phyloP scores from a whole-genome alignment of 2,113 vertebrate genomes.

The Paramisgurnus dabryanus region DNA sequence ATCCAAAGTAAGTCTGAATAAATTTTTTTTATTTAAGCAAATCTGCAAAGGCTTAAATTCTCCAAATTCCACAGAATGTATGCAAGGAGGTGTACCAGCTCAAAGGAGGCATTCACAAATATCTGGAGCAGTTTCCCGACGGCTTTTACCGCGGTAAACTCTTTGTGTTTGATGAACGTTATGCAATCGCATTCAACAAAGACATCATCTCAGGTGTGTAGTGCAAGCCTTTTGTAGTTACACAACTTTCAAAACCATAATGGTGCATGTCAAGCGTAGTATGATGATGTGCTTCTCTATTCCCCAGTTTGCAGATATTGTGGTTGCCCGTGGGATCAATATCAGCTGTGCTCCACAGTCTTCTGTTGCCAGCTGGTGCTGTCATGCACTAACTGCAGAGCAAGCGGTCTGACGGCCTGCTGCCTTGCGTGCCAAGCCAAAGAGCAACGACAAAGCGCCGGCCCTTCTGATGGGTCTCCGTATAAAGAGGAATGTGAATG shows the following conservation, averaged over 20 bases:
- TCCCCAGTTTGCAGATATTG: conserved; percentile 90
- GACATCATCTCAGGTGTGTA: conserved; percentile 87
- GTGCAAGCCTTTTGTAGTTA: neutral
- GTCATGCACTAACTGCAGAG: conserved; percentile 80
- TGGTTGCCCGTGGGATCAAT: conserved; percentile 85
- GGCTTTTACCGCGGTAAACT: conserved; percentile 96
- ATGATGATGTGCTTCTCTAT: neutral
- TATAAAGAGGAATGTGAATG: conserved; percentile 92
- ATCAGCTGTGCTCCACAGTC: conserved; percentile 85
- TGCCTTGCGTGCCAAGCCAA: conserved; percentile 87
- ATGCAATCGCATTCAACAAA: conserved; percentile 85
- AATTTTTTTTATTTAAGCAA: neutral
- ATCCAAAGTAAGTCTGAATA: conserved; percentile 79
- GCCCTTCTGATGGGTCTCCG: conserved; percentile 16
- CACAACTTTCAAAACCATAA: neutral
- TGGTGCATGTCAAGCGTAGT: neutral
- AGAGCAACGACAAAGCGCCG: conserved; percentile 52
- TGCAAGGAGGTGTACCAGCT: conserved; percentile 95
- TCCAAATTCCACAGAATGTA: conserved; percentile 74
- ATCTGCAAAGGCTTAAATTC: neutral
- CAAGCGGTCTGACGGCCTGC: conserved; percentile 83
- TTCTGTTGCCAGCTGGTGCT: conserved; percentile 91
- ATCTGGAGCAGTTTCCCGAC: conserved; percentile 90
- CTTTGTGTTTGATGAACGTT: conserved; percentile 96
- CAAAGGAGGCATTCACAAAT: conserved; percentile 96